These are phyloP conservation scores for Coleophora deauratella DNA, from an alignment of 2,888 invertebrate genomes.

Conservation along the genomic window DNA sequence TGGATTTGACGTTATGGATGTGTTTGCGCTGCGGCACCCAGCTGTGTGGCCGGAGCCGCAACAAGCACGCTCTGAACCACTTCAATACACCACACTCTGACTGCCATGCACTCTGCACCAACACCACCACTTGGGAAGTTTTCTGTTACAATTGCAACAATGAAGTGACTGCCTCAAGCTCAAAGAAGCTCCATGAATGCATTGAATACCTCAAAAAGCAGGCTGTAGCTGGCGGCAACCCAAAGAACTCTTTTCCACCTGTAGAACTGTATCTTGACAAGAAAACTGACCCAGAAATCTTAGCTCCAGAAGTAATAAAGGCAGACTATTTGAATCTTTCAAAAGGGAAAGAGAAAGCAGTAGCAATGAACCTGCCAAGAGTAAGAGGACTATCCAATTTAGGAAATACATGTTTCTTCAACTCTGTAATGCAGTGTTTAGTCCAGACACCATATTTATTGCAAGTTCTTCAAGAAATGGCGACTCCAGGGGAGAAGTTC, in stretches of 20 bases:
- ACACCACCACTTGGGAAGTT: constrained; percentile 80
- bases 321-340: constrained; percentile 5
- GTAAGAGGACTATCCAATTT: constrained; percentile 90
- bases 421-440: constrained; percentile 95
- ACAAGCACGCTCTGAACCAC: constrained; percentile 84
- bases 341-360: constrained; percentile 52
- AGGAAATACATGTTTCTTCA: constrained; percentile 98
- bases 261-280: constrained; percentile 27
- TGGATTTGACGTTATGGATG: constrained; percentile 79
- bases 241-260: constrained; percentile 27
- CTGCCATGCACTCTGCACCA: constrained; percentile 81
- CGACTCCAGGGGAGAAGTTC: constrained; percentile 80
- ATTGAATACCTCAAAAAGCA: constrained; percentile 82
- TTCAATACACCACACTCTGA: constrained; percentile 84
- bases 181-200: constrained; percentile 82
- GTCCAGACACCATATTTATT: constrained; percentile 88
- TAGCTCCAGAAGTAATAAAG: constrained; percentile 13
- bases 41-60: constrained; percentile 80
- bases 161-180: constrained; percentile 75
- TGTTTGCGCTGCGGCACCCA: constrained; percentile 88
- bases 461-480: constrained; percentile 80
- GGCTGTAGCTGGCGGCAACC: constrained; percentile 31
- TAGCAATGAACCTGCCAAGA: constrained; percentile 57
- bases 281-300: constrained; percentile 26
- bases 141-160: constrained; percentile 88